These are phyloP conservation scores for Madoqua kirkii DNA, from an alignment of 2,113 vertebrate genomes.

Conservation along the genomic window DNA sequence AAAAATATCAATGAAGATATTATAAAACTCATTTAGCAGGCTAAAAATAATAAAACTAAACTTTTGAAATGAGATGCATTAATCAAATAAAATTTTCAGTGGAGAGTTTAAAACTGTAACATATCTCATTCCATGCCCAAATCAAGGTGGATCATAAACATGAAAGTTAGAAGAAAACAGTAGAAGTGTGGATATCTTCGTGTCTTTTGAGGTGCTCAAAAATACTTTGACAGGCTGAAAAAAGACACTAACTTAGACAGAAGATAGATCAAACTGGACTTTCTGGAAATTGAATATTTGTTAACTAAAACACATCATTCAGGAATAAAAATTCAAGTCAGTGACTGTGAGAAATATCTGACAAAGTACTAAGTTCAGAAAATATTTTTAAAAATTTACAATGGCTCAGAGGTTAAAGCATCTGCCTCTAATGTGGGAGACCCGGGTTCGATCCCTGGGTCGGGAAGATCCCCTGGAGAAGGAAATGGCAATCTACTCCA, in stretches of 20 bases:
- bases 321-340: not conserved
- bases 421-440: too few relatives aligned
- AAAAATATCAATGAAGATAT: not conserved
- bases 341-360: not conserved
- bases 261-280: not conserved
- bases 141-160: not conserved
- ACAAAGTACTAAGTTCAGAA: not conserved
- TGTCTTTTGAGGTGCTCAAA: not conserved
- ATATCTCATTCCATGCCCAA: not conserved
- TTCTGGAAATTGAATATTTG: not conserved
- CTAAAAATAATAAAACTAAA: slow-evolving; percentile 4
- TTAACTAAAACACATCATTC: not conserved
- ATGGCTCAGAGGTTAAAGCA: too few relatives aligned
- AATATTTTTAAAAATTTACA: not conserved
- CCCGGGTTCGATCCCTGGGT: too few relatives aligned
- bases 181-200: not conserved
- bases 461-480: too few relatives aligned
- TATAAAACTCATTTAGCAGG: not conserved
- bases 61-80: not conserved
- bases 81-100: not conserved
- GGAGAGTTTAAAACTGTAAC: not conserved
- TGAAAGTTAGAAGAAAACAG: not conserved
- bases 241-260: not conserved
- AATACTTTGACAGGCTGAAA: not conserved
- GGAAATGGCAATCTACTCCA: too few relatives aligned